phyloP scores from a whole-genome alignment of 2,888 invertebrate genomes.

The Parnassius apollo region DNA sequence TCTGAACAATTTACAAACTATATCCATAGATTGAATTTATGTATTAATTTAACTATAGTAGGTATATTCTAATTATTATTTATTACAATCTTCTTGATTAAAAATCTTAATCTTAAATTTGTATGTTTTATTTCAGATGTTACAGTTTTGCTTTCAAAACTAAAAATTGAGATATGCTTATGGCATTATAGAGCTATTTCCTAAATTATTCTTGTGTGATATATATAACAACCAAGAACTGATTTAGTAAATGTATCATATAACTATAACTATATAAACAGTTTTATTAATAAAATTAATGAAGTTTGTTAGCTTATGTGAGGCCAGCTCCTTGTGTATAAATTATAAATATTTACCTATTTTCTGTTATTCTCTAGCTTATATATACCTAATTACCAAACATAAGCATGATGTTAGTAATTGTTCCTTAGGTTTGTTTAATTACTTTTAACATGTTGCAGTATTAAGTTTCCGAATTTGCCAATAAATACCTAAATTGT shows the following conservation, averaged over 20 bases:
- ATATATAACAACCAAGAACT: conserved; percentile 1
- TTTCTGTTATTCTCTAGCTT: no score
- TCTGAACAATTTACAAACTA: conserved; percentile 73
- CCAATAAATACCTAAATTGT: neutral
- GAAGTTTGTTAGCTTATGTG: no score
- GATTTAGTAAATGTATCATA: neutral
- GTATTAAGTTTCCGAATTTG: conserved; percentile 7
- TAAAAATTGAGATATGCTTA: neutral
- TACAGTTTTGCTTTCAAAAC: conserved; percentile 19
- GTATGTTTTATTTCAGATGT: conserved; percentile 49
- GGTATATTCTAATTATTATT: conserved; percentile 55
- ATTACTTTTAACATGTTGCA: conserved; percentile 1
- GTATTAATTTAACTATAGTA: conserved; percentile 54
- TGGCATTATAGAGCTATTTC: neutral
- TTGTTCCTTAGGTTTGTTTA: neutral
- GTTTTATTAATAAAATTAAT: no score
- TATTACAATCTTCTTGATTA: conserved; percentile 63
- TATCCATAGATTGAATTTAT: conserved; percentile 69
- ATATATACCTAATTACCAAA: neutral
- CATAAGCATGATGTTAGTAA: neutral
- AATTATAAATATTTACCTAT: no score
- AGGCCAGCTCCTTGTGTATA: no score
- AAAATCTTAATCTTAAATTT: conserved; percentile 33
- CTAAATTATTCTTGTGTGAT: neutral
- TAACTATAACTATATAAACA: no score